A percentile compares a stretch with the other conserved stretches of the same genome.
phyloP scores from a whole-genome alignment of 92 coral and sea anemone species.

The Desmophyllum pertusum region DNA sequence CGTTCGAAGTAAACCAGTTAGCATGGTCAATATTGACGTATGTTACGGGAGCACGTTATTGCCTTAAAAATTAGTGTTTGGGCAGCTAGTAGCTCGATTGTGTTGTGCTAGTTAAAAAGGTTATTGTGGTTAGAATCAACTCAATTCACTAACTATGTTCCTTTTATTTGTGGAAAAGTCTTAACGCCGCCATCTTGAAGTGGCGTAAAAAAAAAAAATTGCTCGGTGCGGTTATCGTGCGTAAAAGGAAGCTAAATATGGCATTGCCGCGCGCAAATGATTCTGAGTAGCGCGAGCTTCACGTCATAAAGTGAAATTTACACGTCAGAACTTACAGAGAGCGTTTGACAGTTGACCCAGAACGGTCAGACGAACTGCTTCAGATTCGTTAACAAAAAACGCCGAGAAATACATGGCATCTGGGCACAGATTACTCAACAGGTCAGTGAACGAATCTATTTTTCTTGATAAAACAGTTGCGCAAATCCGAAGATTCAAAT shows the following conservation, averaged over 20 bases:
- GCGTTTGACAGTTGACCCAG: background rate
- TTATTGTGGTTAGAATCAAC: too few species aligned
- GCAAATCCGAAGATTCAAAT: background rate
- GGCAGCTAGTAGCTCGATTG: too few species aligned
- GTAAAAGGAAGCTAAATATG: background rate
- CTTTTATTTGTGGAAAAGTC: too few species aligned
- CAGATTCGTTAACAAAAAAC: background rate
- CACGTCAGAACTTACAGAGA: slow-evolving; percentile 9
- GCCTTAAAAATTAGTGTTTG: too few species aligned
- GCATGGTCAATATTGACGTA: too few species aligned
- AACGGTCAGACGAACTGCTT: background rate
- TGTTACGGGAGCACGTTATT: too few species aligned
- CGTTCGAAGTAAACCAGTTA: too few species aligned
- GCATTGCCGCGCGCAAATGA: background rate
- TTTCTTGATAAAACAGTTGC: background rate
- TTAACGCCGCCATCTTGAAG: too few species aligned
- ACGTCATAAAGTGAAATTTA: background rate
- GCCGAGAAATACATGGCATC: background rate
- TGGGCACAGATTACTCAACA: background rate
- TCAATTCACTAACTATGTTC: too few species aligned
- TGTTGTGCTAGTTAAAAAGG: too few species aligned
- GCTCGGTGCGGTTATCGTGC: too few species aligned
- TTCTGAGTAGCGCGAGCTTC: background rate
- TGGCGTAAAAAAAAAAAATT: too few species aligned
- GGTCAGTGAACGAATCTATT: background rate